Percentiles rank a stretch among this genome's conserved stretches.
Evolutionary conservation across 1,140 invertebrate genomes (phyloP).

Genomic region (Monomorium pharaonis): DNA sequence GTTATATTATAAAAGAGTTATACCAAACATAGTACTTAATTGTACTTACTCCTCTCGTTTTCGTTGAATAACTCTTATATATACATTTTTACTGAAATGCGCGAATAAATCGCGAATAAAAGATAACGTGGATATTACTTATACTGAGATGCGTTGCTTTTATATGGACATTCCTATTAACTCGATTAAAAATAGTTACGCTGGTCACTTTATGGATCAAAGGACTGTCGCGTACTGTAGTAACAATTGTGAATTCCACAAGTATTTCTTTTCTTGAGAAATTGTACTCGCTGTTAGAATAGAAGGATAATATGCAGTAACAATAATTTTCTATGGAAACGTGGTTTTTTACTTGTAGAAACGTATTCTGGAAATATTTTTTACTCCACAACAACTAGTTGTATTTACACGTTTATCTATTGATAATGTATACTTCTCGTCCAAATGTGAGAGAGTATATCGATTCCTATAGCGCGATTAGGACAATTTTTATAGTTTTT

Average conservation of each 20-base stretch:
- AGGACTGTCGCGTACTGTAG: background rate
- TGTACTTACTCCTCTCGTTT: constrained; percentile 17
- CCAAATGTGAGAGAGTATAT: constrained; percentile 8
- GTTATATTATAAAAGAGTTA: constrained; percentile 48
- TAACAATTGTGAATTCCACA: constrained; percentile 12
- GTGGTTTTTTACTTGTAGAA: constrained; percentile 40
- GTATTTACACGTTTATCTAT: constrained; percentile 42
- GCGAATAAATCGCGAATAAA: background rate
- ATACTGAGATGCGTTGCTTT: constrained; percentile 24
- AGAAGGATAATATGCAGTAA: constrained; percentile 29
- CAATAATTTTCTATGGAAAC: constrained; percentile 55
- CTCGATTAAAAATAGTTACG: constrained; percentile 9
- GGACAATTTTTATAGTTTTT: constrained; percentile 57
- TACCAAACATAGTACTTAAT: constrained; percentile 57
- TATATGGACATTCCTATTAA: constrained; percentile 25
- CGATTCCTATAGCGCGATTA: constrained; percentile 34
- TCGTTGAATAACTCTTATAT: background rate
- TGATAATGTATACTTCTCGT: background rate
- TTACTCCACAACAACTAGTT: constrained; percentile 31
- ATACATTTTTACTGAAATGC: background rate
- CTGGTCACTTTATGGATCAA: constrained; percentile 7
- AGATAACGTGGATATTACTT: background rate
- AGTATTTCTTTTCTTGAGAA: constrained; percentile 21
- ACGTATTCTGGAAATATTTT: constrained; percentile 45
- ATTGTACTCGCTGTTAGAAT: constrained; percentile 24